Percentiles rank a stretch among this genome's conserved stretches.
Evolutionary conservation across 2,888 invertebrate genomes (phyloP).

Genomic region (Oxycera nigricornis): DNA sequence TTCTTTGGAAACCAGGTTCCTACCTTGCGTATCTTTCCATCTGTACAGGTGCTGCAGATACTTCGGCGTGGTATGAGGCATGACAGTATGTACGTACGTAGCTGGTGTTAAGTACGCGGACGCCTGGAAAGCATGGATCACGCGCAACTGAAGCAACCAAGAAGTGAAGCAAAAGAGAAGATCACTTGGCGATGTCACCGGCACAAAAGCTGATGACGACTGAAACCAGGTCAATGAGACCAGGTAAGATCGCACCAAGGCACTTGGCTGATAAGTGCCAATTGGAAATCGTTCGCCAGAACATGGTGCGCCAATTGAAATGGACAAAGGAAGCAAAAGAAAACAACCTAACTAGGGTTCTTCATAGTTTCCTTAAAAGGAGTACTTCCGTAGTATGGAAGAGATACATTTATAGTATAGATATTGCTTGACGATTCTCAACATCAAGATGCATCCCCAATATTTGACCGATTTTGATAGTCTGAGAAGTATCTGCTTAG

Average conservation of each 20-base stretch:
- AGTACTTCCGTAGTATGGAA: too few species aligned
- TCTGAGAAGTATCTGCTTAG: too few species aligned
- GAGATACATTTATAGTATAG: too few species aligned
- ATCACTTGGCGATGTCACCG: constrained; percentile 31
- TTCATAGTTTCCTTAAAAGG: too few species aligned
- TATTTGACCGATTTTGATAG: too few species aligned
- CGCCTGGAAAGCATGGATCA: constrained; percentile 3
- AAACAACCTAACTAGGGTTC: too few species aligned
- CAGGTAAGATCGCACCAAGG: constrained; percentile 22
- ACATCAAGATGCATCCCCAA: too few species aligned
- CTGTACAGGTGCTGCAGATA: neutral
- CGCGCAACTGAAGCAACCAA: neutral
- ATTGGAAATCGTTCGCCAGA: constrained; percentile 42
- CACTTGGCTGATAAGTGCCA: neutral
- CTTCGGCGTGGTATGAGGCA: neutral
- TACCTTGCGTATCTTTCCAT: neutral
- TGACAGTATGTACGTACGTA: constrained; percentile 14
- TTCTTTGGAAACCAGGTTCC: neutral
- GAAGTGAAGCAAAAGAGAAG: constrained; percentile 14
- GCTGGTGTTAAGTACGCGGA: constrained; percentile 20
- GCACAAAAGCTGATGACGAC: constrained; percentile 21
- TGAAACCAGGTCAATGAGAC: constrained; percentile 46
- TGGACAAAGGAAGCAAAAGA: too few species aligned
- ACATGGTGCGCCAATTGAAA: neutral
- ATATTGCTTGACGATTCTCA: too few species aligned